These are phyloP conservation scores for Pseudorasbora parva DNA, from an alignment of 2,113 vertebrate genomes.

Conservation along the genomic window DNA sequence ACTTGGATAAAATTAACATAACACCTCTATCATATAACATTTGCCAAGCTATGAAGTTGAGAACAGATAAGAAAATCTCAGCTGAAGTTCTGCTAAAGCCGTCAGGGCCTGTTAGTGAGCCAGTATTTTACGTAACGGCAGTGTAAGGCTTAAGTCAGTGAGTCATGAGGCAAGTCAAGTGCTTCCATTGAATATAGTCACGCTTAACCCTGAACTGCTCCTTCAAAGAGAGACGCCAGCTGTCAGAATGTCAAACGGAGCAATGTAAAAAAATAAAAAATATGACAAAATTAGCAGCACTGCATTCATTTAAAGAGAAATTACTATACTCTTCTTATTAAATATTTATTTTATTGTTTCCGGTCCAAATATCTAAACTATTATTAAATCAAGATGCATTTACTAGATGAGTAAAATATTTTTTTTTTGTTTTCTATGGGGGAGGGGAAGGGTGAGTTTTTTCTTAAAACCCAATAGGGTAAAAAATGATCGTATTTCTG, in stretches of 20 bases:
- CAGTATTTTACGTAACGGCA: constrained; percentile 41
- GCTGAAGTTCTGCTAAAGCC: constrained; percentile 25
- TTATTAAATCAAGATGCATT: too few species aligned
- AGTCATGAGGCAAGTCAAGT: constrained; percentile 40
- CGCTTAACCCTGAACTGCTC: constrained; percentile 2
- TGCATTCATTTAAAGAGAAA: not conserved
- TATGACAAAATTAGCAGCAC: not conserved
- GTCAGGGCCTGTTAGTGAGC: constrained; percentile 41
- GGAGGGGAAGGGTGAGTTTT: too few species aligned
- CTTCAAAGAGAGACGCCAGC: not conserved
- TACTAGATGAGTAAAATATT: too few species aligned
- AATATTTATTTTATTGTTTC: too few species aligned
- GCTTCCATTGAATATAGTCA: constrained; percentile 30
- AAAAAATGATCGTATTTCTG: too few species aligned
- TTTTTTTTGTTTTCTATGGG: too few species aligned
- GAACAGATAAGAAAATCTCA: constrained; percentile 35
- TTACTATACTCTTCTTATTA: too few species aligned
- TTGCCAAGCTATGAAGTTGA: constrained; percentile 9
- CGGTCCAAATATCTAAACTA: too few species aligned
- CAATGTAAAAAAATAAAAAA: too few species aligned
- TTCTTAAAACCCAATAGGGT: too few species aligned
- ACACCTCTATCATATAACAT: constrained; percentile 44
- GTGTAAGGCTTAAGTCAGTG: constrained; percentile 49
- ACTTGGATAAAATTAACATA: constrained; percentile 36
- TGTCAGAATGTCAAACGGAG: not conserved